Percentiles rank a stretch among this genome's conserved stretches.
These are phyloP conservation scores for Caenorhabditis inopinata DNA, from an alignment of 1,140 invertebrate genomes.

Conservation along the genomic window DNA sequence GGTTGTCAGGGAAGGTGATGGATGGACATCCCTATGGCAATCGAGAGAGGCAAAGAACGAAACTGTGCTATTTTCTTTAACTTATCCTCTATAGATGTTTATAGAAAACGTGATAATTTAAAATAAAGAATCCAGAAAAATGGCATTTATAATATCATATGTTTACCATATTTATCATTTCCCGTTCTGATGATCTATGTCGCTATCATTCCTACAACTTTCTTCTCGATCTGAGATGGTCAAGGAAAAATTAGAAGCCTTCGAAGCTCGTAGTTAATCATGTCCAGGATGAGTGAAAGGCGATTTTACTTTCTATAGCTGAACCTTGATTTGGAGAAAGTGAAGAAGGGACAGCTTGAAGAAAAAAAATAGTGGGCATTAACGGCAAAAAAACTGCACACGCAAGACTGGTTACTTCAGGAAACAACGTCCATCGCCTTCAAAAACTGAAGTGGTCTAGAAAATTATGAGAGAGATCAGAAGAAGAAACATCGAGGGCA, in stretches of 20 bases:
- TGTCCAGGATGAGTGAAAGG: constrained; percentile 22
- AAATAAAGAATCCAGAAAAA: constrained; percentile 6
- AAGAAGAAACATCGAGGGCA: background rate
- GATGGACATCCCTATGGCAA: constrained; percentile 30
- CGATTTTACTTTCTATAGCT: constrained; percentile 34
- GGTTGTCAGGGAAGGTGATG: constrained; percentile 15
- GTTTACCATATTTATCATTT: too few relatives aligned
- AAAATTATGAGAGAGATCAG: background rate
- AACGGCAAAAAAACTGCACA: constrained; percentile 26
- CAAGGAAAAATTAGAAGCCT: background rate
- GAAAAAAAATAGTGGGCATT: constrained; percentile 32
- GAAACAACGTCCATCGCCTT: background rate
- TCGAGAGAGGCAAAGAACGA: background rate
- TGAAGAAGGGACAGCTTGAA: constrained; percentile 14
- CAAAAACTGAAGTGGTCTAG: constrained; percentile 27
- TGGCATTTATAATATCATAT: background rate
- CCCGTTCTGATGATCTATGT: too few relatives aligned
- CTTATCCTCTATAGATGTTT: too few relatives aligned
- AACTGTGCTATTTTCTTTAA: background rate
- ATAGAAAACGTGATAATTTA: too few relatives aligned
- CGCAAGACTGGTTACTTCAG: constrained; percentile 9
- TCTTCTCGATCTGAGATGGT: background rate
- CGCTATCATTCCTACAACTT: too few relatives aligned
- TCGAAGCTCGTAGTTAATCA: background rate
- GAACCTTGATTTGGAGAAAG: constrained; percentile 34